A percentile compares a stretch with the other conserved stretches of the same genome.
phyloP scores from a whole-genome alignment of 2,888 invertebrate genomes.

The Gymnosoma rotundatum region DNA sequence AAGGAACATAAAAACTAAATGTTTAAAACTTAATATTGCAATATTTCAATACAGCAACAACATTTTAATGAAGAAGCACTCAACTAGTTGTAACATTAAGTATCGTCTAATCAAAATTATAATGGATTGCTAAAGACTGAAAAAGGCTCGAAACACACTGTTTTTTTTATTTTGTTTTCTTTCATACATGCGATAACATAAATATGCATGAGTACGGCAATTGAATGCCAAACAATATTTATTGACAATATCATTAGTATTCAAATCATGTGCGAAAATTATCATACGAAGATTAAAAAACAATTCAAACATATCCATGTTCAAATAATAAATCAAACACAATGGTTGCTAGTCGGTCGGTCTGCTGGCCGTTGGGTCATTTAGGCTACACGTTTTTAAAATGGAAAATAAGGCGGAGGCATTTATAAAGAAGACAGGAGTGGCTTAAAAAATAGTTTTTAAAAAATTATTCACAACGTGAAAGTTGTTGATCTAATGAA shows the following conservation, averaged over 20 bases:
- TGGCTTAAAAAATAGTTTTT: not conserved
- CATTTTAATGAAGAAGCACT: constrained; percentile 23
- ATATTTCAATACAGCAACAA: constrained; percentile 25
- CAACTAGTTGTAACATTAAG: constrained; percentile 10
- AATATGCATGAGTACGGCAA: constrained; percentile 14
- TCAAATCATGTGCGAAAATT: constrained; percentile 67
- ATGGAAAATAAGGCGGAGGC: not conserved
- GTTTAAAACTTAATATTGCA: constrained; percentile 25
- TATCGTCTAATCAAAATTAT: constrained; percentile 38
- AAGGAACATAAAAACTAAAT: not conserved
- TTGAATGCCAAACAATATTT: constrained; percentile 55
- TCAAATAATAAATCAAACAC: constrained; percentile 46
- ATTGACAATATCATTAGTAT: constrained; percentile 63
- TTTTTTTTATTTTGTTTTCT: not conserved
- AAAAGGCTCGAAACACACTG: not conserved
- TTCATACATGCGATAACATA: not conserved
- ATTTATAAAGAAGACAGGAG: not conserved
- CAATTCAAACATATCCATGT: constrained; percentile 47
- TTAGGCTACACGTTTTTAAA: not conserved
- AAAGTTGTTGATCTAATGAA: no score
- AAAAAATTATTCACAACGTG: no score
- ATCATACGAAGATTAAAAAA: constrained; percentile 57
- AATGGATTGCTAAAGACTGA: constrained; percentile 25
- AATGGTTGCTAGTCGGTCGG: not conserved
- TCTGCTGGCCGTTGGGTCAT: not conserved